Conservation (phyloP, 2,888 invertebrate genomes). For the Xestia c-nigrum region DNA sequence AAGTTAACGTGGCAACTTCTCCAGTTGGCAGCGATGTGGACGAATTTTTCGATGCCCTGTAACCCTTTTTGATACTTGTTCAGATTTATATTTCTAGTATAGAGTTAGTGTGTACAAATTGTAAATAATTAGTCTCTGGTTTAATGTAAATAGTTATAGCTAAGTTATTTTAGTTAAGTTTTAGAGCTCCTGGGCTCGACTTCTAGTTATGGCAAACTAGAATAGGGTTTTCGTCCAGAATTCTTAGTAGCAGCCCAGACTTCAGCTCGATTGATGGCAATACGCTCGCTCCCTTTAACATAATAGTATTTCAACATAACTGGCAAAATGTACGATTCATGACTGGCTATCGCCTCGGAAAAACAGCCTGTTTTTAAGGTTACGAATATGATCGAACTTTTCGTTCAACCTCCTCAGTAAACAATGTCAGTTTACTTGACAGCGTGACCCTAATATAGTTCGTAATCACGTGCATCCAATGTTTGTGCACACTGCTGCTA, state of each 20-base stretch:
- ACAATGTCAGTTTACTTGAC: conserved; percentile 34
- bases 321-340: background rate
- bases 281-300: background rate
- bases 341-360: background rate
- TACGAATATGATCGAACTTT: background rate
- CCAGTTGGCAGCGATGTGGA: too few relatives aligned
- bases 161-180: too few relatives aligned
- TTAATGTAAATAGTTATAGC: too few relatives aligned
- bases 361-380: background rate
- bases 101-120: too few relatives aligned
- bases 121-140: too few relatives aligned
- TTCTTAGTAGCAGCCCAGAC: background rate
- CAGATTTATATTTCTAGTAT: too few relatives aligned
- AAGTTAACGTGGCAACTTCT: too few relatives aligned
- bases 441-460: conserved; percentile 41
- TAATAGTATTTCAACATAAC: background rate
- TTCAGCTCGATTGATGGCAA: background rate
- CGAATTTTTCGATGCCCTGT: too few relatives aligned
- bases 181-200: too few relatives aligned
- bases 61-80: too few relatives aligned
- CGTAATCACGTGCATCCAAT: conserved; percentile 35
- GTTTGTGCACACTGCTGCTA: conserved; percentile 43
- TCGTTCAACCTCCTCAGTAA: conserved; percentile 21
- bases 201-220: background rate
- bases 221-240: background rate